Evolutionary conservation across 2,888 invertebrate genomes (phyloP), one percentile per base, ranked within the genome.

Genomic region (Calliscelio sp.): DNA sequence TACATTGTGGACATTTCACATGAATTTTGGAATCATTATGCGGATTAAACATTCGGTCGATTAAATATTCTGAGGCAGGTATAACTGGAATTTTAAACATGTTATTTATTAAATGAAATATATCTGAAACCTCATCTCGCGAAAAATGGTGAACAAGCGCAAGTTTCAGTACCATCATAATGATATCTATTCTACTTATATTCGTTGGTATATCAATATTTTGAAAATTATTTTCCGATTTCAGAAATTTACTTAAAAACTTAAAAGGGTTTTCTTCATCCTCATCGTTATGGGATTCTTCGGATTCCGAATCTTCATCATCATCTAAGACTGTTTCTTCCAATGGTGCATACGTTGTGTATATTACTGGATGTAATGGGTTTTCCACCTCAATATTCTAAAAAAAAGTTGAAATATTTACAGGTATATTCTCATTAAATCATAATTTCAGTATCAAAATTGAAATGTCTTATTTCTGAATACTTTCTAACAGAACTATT

Each of bases 141-240:
- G 65, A 28, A 14, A 28, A 49, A 1, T 28, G 49, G 20, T 53
- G 68, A 53, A 53, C 38, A 32, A 68, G 14, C 7, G 68, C 68
- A 24, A 53, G 53, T 68, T 68, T 53, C n/a, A 68, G 35, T 11
- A 68, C 38, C 68, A 68, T 68, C 18, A 68, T 38, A n/a, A 68
- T 68, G 53, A 53, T 14, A 53, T 53, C 68, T 4, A 0, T 14
- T 24, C 18, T 22, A 20, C 38, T 68, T 35, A 51, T 22, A 35
- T 51, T 35, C 28, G 22, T 35, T 24, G 28, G 66, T 32, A 10
- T n/a, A 35, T 51, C 46, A n/a, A 66, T 66, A 7, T 51, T 66
- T 32, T 66, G 22, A 25, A 35, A 51, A 49, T 49, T 25, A n/a
- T 49, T 20, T 20, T 66, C 35, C 6, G 51, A 22, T 35, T 22